Base-by-base conservation (phyloP, 2,888 invertebrate genomes). In the Archips xylosteana region DNA sequence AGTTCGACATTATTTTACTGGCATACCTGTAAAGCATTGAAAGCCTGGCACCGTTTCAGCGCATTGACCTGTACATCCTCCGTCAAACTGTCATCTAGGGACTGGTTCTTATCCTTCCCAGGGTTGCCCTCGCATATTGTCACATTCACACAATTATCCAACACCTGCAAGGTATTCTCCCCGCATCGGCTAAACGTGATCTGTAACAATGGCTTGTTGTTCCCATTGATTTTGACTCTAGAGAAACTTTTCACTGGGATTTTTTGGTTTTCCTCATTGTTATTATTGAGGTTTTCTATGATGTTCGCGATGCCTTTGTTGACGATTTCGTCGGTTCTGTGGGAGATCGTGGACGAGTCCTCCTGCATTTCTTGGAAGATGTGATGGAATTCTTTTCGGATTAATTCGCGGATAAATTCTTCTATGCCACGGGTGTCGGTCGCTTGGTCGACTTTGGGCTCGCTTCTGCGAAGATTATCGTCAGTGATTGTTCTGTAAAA, bases 41-140 rank as follows among this genome's bases (percentile, higher is more conserved):
- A 95, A 87, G 93, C 91, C 85, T 94, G 94, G 81, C 94, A 95
- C 39, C 95, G 83, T 81, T 94, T 95, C 78, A 95, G 80, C 65
- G 90, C 86, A 71, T 91, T 88, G 42, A 85, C 79, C 47, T 89
- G 89, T 54, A 84, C 78, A 47, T 92, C 92, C 3, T 92, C 93
- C 1, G 85, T 84, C 77, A 87, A 71, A 2, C 86, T 87, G 15
- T 91, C 92, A 39, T 90, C 90, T 65, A 85, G 57, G 0, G 89
- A 86, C 74, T 86, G 81, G 61, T 87, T 87, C 71, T 88, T 89
- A 6, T 90, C 90, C 71, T 81, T 87, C 13, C 79, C 79, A 4
- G 80, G 54, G 64, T 74, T 80, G 2, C 76, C 78, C 13, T 93
- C 94, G 75, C 90, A 89, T 15, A 94, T 83, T 0, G 91, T 92